Evolutionary conservation across 2,888 invertebrate species (phyloP).

Genomic region (Melieria omissa): DNA sequence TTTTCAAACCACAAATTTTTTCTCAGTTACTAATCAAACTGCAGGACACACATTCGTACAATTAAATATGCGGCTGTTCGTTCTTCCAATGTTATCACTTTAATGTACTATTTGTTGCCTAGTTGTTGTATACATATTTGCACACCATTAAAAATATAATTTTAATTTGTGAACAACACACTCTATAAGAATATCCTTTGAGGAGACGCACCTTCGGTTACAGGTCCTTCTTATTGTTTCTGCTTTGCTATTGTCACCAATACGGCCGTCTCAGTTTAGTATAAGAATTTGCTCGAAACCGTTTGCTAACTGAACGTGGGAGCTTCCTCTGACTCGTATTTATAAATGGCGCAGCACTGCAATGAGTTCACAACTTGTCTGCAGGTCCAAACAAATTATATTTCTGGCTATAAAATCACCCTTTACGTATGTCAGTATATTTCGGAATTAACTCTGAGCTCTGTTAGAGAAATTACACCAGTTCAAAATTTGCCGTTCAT

Average conservation of each 20-base stretch:
- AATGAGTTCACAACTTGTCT: slow-evolving; percentile 23
- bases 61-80: too few relatives aligned
- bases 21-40: too few relatives aligned
- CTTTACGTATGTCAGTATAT: background rate
- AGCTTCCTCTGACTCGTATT: slow-evolving; percentile 23
- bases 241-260: background rate
- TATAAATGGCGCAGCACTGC: slow-evolving; percentile 26
- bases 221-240: background rate
- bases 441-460: too few relatives aligned
- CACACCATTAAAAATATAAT: too few relatives aligned
- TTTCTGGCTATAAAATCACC: slow-evolving; percentile 19
- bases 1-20: too few relatives aligned
- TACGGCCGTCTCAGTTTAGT: background rate
- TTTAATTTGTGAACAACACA: too few relatives aligned
- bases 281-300: slow-evolving; percentile 29
- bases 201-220: slow-evolving; percentile 15
- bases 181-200: background rate
- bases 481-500: too few relatives aligned
- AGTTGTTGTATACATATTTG: too few relatives aligned
- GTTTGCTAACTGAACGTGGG: slow-evolving; percentile 44
- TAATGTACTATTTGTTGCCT: too few relatives aligned
- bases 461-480: too few relatives aligned
- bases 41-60: too few relatives aligned
- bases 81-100: too few relatives aligned
- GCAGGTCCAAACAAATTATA: slow-evolving; percentile 17